Conservation (phyloP, 2,888 invertebrate species). For the Plagodis pulveraria region DNA sequence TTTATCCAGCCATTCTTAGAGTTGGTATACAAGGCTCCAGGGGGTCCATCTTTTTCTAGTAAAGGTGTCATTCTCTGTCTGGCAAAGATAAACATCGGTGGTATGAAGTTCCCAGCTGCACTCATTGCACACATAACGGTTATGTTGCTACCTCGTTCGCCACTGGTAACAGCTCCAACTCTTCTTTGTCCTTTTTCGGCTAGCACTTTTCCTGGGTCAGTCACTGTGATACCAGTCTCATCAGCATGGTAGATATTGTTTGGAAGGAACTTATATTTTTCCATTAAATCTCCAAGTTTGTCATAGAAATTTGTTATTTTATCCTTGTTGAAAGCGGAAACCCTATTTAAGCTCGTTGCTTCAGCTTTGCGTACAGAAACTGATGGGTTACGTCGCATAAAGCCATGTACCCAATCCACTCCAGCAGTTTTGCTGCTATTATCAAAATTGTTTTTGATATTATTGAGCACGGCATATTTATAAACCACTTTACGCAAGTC, state of each 20-base stretch:
- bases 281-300: constrained; percentile 1
- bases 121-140: too few relatives aligned
- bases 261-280: constrained; percentile 1
- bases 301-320: neutral
- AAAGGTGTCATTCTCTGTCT: too few relatives aligned
- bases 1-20: neutral
- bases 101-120: too few relatives aligned
- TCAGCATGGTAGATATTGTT: neutral
- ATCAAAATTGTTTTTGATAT: too few relatives aligned
- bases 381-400: neutral
- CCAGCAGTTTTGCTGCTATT: too few relatives aligned
- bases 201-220: neutral
- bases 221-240: constrained; percentile 1
- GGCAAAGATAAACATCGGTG: too few relatives aligned
- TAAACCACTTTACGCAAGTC: neutral
- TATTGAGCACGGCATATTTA: constrained; percentile 1
- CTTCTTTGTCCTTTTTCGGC: constrained; percentile 1
- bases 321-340: too few relatives aligned
- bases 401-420: neutral
- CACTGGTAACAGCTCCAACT: neutral
- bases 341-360: neutral
- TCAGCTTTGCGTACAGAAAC: constrained; percentile 1
- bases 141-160: too few relatives aligned
- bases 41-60: neutral
- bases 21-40: neutral